Percentiles rank a stretch among this genome's conserved stretches.
These are phyloP conservation scores for Sclerurus mexicanus DNA, from an alignment of 2,113 vertebrate genomes.

Conservation along the genomic window DNA sequence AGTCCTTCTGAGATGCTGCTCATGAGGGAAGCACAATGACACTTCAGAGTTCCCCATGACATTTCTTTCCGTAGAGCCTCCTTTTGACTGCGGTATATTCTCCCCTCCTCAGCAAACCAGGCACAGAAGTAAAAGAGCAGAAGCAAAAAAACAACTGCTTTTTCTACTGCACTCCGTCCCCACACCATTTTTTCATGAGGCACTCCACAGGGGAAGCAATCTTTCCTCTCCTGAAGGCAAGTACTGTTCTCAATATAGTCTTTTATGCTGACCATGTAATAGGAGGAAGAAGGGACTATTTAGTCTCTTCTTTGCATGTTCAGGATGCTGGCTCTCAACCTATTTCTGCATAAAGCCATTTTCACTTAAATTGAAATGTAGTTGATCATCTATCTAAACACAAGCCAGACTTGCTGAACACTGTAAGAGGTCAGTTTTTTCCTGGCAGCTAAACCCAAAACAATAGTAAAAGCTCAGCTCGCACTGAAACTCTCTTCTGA, in stretches of 20 bases:
- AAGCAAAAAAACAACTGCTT: not conserved
- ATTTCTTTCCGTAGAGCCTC: not conserved
- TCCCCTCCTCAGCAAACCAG: not conserved
- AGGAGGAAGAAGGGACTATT: not conserved
- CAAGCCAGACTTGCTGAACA: conserved; percentile 30
- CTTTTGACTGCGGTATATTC: not conserved
- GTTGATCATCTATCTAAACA: conserved; percentile 34
- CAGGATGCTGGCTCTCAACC: not conserved
- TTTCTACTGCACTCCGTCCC: not conserved
- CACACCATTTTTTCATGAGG: not conserved
- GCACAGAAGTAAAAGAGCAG: not conserved
- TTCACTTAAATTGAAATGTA: conserved; percentile 14
- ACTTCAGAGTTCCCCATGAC: not conserved
- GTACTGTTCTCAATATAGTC: not conserved
- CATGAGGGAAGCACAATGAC: not conserved
- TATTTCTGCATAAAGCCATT: conserved; percentile 12
- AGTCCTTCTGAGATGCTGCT: not conserved
- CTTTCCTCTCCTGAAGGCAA: not conserved
- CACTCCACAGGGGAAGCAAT: not conserved
- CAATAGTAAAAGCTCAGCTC: conserved; percentile 57
- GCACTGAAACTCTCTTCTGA: not conserved
- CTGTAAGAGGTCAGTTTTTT: conserved; percentile 47
- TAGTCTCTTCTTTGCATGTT: not conserved
- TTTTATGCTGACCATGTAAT: not conserved
- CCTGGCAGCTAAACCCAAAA: conserved; percentile 61